Evolutionary conservation across 2,113 vertebrate species (phyloP), one percentile per base, ranked within the genome.

Genomic region (Prionailurus viverrinus): DNA sequence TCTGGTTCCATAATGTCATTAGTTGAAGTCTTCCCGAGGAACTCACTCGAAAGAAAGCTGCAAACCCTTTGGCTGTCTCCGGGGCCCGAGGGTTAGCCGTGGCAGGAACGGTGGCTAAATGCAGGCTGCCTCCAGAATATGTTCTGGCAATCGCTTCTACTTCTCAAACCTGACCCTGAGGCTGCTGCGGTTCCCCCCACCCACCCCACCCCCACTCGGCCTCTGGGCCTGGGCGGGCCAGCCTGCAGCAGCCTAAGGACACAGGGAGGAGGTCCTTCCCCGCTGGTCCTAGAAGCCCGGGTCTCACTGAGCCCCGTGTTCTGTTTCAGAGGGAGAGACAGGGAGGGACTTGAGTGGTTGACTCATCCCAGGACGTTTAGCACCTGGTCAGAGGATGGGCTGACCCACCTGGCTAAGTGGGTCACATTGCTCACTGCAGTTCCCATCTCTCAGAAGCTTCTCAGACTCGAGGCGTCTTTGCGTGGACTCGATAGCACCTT

Each of bases 61-160:
- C 1, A 0, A 39, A 45, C 36, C 86, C 23, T 3, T 1, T 0
- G 58, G 74, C 10, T 10, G 19, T 27, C 36, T 51, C 10, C 27
- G 8, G 11, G 71, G 84, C 6, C 29, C 9, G n/a, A 45, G 82
- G 0, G 2, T 25, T 6, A 3, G 76, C 48, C 25, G 9, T 12
- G 89, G 33, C 29, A n/a, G 84, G 1, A 0, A 16, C 25, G 12
- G 51, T 1, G 0, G 9, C 58, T 41, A 21, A 10, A 3, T 0
- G 4, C 0, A 39, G 21, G 51, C 29, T 10, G 51, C 41, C 51
- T 69, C 36, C 13, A 29, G 66, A 13, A 21, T 29, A 1, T 0
- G 6, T 58, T 41, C 76, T 10, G 45, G 7, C 31, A 11, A 10
- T 4, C 1, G 25, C 29, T 39, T 81, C 76, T 27, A 5, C 63